A percentile compares a stretch with the other conserved stretches of the same genome.
These are phyloP conservation scores for Drosophila ercepeae DNA, from an alignment of 1,140 invertebrate genomes.

Conservation along the genomic window DNA sequence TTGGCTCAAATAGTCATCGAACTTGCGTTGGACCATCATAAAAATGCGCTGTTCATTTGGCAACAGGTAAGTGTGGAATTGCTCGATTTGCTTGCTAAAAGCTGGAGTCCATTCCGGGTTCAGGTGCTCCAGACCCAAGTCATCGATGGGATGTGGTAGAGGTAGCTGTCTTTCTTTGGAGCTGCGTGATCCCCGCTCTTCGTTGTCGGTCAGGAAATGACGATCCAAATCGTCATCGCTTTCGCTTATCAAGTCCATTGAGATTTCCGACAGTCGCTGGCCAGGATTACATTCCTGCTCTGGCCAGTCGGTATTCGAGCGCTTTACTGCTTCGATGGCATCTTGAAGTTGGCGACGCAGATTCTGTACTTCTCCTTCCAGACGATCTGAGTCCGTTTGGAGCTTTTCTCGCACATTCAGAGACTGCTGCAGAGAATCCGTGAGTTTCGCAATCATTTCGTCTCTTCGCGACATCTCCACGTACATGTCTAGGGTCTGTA, in stretches of 20 bases:
- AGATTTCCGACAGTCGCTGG: constrained; percentile 76
- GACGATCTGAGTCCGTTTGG: constrained; percentile 86
- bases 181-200: constrained; percentile 66
- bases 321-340: constrained; percentile 81
- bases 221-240: constrained; percentile 78
- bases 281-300: constrained; percentile 80
- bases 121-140: constrained; percentile 70
- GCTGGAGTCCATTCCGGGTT: constrained; percentile 67
- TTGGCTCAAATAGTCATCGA: constrained; percentile 84
- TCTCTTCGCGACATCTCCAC: constrained; percentile 85
- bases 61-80: constrained; percentile 78
- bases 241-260: constrained; percentile 81
- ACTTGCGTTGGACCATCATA: constrained; percentile 84
- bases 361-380: constrained; percentile 86
- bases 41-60: constrained; percentile 84
- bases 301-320: constrained; percentile 61
- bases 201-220: constrained; percentile 69
- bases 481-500: constrained; percentile 87
- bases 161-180: constrained; percentile 80
- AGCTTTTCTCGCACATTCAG: constrained; percentile 86
- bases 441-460: constrained; percentile 86
- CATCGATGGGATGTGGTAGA: constrained; percentile 34
- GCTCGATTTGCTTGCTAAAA: constrained; percentile 83
- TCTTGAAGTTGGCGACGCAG: constrained; percentile 86
- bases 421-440: constrained; percentile 86